A percentile compares a stretch with the other conserved stretches of the same genome.
Evolutionary conservation across 2,888 invertebrate species (phyloP).

Genomic region (Pollenia amentaria): DNA sequence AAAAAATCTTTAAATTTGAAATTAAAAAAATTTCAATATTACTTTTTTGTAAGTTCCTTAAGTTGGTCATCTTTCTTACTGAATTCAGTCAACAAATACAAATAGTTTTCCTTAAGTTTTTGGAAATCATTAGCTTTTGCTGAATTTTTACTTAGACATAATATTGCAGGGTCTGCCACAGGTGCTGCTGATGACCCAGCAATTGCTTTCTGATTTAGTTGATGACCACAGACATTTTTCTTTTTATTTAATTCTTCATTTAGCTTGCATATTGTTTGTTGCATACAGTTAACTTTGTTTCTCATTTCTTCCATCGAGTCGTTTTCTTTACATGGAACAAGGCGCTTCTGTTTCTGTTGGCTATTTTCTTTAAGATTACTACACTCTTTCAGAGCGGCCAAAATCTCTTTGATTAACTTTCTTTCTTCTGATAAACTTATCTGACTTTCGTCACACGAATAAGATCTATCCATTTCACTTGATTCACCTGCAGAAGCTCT

Average conservation of each 20-base stretch:
- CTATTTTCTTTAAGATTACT: constrained; percentile 31
- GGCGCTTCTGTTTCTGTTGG: constrained; percentile 19
- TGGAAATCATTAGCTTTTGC: constrained; percentile 79
- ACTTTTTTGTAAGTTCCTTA: constrained; percentile 81
- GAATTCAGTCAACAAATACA: constrained; percentile 80
- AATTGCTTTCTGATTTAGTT: constrained; percentile 56
- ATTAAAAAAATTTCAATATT: background rate
- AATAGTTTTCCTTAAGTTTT: constrained; percentile 82
- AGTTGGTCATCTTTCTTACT: constrained; percentile 82
- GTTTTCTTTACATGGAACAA: constrained; percentile 4
- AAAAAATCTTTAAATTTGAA: background rate
- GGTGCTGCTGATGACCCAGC: background rate
- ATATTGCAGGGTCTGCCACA: constrained; percentile 52
- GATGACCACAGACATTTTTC: constrained; percentile 29
- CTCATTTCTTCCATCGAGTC: constrained; percentile 78
- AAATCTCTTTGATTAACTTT: constrained; percentile 48
- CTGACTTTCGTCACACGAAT: constrained; percentile 22
- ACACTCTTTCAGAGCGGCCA: constrained; percentile 49
- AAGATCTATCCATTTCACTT: constrained; percentile 65
- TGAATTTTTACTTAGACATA: constrained; percentile 78
- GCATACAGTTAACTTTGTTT: constrained; percentile 78
- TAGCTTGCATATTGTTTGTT: constrained; percentile 78
- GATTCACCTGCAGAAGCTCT: constrained; percentile 67
- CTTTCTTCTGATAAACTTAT: constrained; percentile 53
- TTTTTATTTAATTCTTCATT: constrained; percentile 76